Evolutionary conservation across 2,888 invertebrate genomes (phyloP), one percentile per base, ranked within the genome.

Genomic region (Lysandra coridon): DNA sequence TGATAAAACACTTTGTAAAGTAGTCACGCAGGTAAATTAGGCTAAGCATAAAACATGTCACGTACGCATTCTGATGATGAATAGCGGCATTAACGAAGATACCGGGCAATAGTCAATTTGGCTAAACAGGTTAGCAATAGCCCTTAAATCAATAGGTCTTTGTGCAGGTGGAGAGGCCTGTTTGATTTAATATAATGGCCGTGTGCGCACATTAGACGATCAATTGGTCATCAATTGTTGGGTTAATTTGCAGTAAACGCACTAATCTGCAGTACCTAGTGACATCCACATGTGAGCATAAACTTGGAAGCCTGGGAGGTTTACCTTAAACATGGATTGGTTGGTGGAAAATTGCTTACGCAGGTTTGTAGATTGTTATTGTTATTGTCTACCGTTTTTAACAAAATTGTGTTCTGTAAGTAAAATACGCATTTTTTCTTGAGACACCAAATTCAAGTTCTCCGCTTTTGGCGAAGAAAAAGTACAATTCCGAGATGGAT

Each of bases 151-250:
- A 93, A 88, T 85, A 83, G 90, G 91, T 88, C 90, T 91, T 92
- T 93, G 92, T 91, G 81, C 91, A 92, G 92, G 92, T 91, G 89
- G 86, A 88, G 87, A 83, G 85, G 82, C 87, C 88, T 84, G 88
- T 87, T 89, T 93, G 93, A 94, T 93, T 93, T 93, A 93, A 93
- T 92, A 92, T 93, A 91, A 94, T 93, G 90, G 92, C 86, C 78
- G 77, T 64, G 80, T 81, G 82, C 49, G 78, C 80, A 86, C 90
- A 92, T 93, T 93, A 92, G 91, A 92, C 92, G 91, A 90, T 82
- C 92, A 91, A 92, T 91, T 92, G 93, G 91, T 92, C 91, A 92
- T 88, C 90, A 92, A 92, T 93, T 93, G 91, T 88, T 86, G 87
- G 87, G 88, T 87, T 86, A 84, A 84, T 84, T 83, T 83, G 83